Evolutionary conservation across 2,888 invertebrate genomes (phyloP), one percentile per base, ranked within the genome.

Genomic region (Loripinus fragilis): DNA sequence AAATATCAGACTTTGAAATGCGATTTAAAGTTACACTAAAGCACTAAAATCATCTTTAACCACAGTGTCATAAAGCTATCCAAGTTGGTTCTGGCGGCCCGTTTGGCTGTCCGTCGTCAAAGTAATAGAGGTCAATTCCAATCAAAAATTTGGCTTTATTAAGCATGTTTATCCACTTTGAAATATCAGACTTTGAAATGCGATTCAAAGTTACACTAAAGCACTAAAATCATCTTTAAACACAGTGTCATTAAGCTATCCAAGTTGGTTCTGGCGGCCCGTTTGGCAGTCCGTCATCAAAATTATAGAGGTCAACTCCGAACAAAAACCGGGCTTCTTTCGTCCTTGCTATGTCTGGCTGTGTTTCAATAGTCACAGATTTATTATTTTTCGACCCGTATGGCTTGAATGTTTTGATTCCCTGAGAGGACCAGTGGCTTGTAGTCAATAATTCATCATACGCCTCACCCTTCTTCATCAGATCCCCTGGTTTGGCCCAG

Each of bases 381-480:
- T 28, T 2, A 15, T n/a, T 38, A n/a, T n/a, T 48, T 41, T 17
- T 33, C 17, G 17, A 33, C 23, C 1, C 35, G 50, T 30, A 65
- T 17, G 20, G 25, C 20, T 67, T 60, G 33, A 55, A 28, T 76
- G 73, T n/a, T 55, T 71, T 23, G 64, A 70, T 25, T 7, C 80
- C 85, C n/a, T 80, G 74, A 28, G 80, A 80, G 15, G 88, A 78
- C 86, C 87, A 86, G 42, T 89, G 89, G 20, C 76, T 35, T 2
- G 87, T 86, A 23, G 76, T 66, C 2, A 64, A 23, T 33, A 87
- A 41, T n/a, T 83, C 67, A 0, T 76, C 71, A 68, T 87, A 88
- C 1, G 85, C 86, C 33, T 78, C 66, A 12, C 60, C 66, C 73
- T 84, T 88, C 23, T 71, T 52, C 15, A 38, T 41, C 28, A 86